Base-by-base conservation (phyloP, 2,113 vertebrate species). In the Hymenochirus boettgeri region DNA sequence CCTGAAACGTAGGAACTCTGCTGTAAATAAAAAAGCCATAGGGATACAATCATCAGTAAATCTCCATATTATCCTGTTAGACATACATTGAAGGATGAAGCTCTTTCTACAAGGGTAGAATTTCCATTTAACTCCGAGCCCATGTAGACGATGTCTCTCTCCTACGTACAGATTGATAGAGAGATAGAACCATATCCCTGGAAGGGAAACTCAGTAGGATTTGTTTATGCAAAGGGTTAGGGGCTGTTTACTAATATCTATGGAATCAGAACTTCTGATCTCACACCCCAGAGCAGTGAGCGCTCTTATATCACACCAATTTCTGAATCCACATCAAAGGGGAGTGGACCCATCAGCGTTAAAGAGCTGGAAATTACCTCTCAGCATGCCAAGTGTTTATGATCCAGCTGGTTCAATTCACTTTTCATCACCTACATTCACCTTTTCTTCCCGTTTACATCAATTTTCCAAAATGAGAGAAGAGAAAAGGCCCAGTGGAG, bases 281-380 rank as follows among this genome's bases (percentile, higher is more conserved):
- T 35, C 8, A 4, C 13, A 45, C 33, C 37, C 42, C 33, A 27
- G 51, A 35, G 35, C 51, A 65, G 21, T 27, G 42, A n/a, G 42
- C 39, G 53, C 21, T 48, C 26, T 24, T 27, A 35, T 65, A 65
- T 48, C 45, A 65, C 57, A 57, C 57, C 63, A 65, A 65, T 65
- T 65, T 57, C 54, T 65, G n/a, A 22, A 31, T 17, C 39, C 42
- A n/a, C 29, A 29, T 33, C 22, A 18, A 45, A 21, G 63, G 54
- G 45, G 27, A 65, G 63, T 33, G 26, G 63, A 65, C 57, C 63
- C 42, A 65, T 65, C 63, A 65, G 42, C 47, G 63, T 24, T 65
- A 65, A 65, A 57, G 63, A 65, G 63, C 53, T 65, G 54, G 63
- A 65, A 65, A 65, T 65, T 65, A 65, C 39, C 63, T 65, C 54